Conservation (phyloP, 2,797 vertebrate genomes). For the Coilia nasus region DNA sequence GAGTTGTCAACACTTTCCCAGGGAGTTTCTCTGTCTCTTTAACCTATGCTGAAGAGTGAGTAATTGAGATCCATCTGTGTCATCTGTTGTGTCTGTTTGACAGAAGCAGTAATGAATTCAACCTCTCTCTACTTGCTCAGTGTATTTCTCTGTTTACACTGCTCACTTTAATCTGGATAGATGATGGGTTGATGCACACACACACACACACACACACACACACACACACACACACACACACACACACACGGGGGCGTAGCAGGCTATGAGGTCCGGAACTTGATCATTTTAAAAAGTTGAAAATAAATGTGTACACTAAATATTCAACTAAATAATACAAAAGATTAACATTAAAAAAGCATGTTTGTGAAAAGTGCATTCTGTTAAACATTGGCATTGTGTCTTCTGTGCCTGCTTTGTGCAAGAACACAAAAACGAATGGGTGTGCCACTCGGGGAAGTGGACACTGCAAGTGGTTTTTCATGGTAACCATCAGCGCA, state of each 20-base stretch:
- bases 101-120: background rate
- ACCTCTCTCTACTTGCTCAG: background rate
- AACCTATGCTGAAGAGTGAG: background rate
- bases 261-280: too few relatives aligned
- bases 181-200: background rate
- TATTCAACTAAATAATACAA: too few relatives aligned
- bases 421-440: too few relatives aligned
- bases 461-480: too few relatives aligned
- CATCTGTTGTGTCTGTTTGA: background rate
- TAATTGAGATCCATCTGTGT: conserved; percentile 7
- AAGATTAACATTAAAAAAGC: too few relatives aligned
- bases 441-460: too few relatives aligned
- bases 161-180: background rate
- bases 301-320: too few relatives aligned
- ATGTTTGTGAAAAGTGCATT: too few relatives aligned
- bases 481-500: too few relatives aligned
- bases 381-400: too few relatives aligned
- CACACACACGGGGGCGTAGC: background rate
- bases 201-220: background rate
- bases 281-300: too few relatives aligned
- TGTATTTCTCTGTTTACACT: background rate
- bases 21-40: background rate
- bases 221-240: conserved; percentile 15
- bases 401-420: too few relatives aligned
- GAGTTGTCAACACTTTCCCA: background rate